Percentiles rank a stretch among this genome's conserved stretches.
These are phyloP conservation scores for Leuciscus waleckii DNA, from an alignment of 2,797 vertebrate species.

Conservation along the genomic window DNA sequence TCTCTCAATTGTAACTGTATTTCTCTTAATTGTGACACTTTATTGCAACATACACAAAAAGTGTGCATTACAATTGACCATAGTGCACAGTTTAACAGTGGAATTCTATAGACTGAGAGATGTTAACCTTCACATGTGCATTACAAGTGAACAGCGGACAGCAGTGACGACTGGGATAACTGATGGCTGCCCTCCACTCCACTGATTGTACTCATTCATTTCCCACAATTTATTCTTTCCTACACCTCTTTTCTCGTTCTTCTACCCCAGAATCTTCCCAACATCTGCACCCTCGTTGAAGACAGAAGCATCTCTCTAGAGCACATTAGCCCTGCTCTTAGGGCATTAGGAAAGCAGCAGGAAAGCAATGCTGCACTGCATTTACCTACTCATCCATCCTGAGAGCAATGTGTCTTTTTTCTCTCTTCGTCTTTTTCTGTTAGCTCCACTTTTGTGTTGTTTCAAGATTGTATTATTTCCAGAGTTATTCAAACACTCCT, in stretches of 20 bases:
- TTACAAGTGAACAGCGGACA: slow-evolving; percentile 52
- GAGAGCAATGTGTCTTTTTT: slow-evolving; percentile 6
- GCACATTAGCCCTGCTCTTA: slow-evolving; percentile 58
- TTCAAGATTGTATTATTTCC: not conserved
- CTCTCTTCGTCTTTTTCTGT: not conserved
- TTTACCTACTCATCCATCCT: slow-evolving; percentile 48
- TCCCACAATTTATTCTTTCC: not conserved
- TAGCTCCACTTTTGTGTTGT: slow-evolving; percentile 7
- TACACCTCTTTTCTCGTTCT: not conserved
- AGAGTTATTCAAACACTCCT: slow-evolving; percentile 16
- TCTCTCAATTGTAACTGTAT: not conserved
- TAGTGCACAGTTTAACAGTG: slow-evolving; percentile 50
- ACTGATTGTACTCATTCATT: slow-evolving; percentile 47
- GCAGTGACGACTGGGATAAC: slow-evolving; percentile 68
- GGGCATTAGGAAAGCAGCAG: slow-evolving; percentile 56
- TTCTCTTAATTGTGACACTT: not conserved
- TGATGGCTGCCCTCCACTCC: slow-evolving; percentile 48
- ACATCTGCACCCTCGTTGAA: slow-evolving; percentile 32
- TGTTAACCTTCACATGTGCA: slow-evolving; percentile 37
- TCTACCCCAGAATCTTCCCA: not conserved
- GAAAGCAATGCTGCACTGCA: slow-evolving; percentile 64
- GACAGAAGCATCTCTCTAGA: slow-evolving; percentile 47
- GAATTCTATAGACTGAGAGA: slow-evolving; percentile 59
- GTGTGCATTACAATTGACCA: not conserved
- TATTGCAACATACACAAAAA: not conserved